Conservation (phyloP, 2,113 vertebrate species). For the Sturnus vulgaris region DNA sequence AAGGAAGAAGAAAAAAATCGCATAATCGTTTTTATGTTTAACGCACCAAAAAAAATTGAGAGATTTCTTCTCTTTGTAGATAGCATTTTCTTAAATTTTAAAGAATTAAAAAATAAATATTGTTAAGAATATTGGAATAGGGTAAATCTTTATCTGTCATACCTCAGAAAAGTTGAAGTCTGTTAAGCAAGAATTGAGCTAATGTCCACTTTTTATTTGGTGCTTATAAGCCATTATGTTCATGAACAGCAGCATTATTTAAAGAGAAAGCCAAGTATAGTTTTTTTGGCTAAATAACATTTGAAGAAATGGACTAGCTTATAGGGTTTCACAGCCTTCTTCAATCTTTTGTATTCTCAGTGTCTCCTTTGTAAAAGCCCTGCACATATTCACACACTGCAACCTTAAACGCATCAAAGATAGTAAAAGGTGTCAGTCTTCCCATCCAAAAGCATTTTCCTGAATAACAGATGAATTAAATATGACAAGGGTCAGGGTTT, state of each 20-base stretch:
- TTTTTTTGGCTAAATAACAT: not conserved
- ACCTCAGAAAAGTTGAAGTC: not conserved
- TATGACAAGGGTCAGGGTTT: not conserved
- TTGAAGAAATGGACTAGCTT: not conserved
- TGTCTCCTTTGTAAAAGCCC: not conserved
- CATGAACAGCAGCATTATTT: not conserved
- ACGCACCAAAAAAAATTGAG: accelerated
- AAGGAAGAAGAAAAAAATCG: not conserved
- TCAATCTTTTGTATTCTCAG: not conserved
- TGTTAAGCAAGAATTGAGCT: not conserved
- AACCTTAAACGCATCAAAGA: not conserved
- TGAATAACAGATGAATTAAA: not conserved
- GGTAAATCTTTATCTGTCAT: not conserved
- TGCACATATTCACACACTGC: not conserved
- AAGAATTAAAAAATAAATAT: not conserved
- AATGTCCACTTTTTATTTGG: not conserved
- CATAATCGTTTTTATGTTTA: not conserved
- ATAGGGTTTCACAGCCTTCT: not conserved
- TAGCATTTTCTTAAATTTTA: not conserved
- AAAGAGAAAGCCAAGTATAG: not conserved
- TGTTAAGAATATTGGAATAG: not conserved
- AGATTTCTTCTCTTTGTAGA: not conserved
- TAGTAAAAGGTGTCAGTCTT: not conserved
- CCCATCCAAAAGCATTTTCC: not conserved
- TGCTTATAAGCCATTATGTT: not conserved